Evolutionary conservation across 1,140 invertebrate genomes (phyloP).

Genomic region (Himalopsyche phryganea): DNA sequence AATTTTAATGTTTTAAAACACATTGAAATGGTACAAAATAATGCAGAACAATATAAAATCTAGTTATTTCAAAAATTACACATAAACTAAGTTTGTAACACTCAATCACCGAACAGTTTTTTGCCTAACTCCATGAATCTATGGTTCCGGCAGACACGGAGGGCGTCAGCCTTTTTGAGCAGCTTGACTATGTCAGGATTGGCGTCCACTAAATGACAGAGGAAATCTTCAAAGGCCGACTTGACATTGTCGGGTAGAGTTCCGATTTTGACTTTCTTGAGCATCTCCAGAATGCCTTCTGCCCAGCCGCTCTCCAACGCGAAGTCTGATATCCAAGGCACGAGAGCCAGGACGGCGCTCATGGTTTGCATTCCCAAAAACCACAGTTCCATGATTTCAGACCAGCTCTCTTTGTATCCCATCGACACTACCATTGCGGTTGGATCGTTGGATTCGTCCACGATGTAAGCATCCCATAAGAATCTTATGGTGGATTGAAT

Average conservation of each 20-base stretch:
- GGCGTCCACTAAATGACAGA: constrained; percentile 78
- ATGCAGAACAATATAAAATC: constrained; percentile 13
- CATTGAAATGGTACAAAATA: constrained; percentile 16
- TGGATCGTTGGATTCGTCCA: constrained; percentile 81
- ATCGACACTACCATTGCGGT: constrained; percentile 77
- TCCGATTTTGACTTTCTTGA: constrained; percentile 77
- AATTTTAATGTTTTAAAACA: too few relatives aligned
- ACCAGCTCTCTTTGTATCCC: constrained; percentile 82
- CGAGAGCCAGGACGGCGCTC: constrained; percentile 69
- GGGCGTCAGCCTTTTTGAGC: constrained; percentile 76
- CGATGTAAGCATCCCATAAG: constrained; percentile 86
- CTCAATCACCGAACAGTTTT: constrained; percentile 77
- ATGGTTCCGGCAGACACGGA: constrained; percentile 80
- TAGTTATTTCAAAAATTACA: constrained; percentile 9
- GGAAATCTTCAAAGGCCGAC: constrained; percentile 85
- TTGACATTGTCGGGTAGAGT: constrained; percentile 78
- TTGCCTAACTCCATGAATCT: constrained; percentile 85
- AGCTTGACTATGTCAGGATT: constrained; percentile 71
- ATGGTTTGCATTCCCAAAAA: constrained; percentile 92
- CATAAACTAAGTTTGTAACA: neutral
- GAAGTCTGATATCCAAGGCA: constrained; percentile 89
- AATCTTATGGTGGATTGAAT: constrained; percentile 85
- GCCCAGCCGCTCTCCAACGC: constrained; percentile 89
- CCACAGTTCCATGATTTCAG: constrained; percentile 87
- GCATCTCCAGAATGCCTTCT: constrained; percentile 76